Base-by-base conservation (phyloP, 2,113 vertebrate species). In the Callocephalon fimbriatum region DNA sequence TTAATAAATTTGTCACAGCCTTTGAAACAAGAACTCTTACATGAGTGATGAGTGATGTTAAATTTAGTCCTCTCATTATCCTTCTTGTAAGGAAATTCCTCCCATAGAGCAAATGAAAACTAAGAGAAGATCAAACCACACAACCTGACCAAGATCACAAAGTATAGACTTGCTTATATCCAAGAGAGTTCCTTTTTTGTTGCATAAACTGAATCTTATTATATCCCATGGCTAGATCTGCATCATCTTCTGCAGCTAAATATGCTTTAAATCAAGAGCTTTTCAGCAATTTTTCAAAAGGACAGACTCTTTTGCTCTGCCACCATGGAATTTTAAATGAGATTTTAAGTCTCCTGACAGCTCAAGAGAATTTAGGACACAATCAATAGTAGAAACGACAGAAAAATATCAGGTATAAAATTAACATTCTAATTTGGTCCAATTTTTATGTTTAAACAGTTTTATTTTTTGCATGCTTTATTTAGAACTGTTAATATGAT, bases 21-120 rank as follows among this genome's bases (percentile, higher is more conserved):
- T 96, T 89, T 96, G 95, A 96, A 98, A 95, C 83, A 97, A 97
- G 62, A 95, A 95, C 75, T 92, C 85, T 96, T 96, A 91, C 82
- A 83, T 68, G 79, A 97, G 97, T 47, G 75, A 84, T 71, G 80
- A 97, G 97, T 51, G 73, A 84, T 96, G 95, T 96, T 98, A 98
- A 97, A 96, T 97, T 97, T 97, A 97, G 97, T 73, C 74, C 53
- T 94, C 70, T 96, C 96, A 94, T 97, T 94, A 97, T 93, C 80
- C 86, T 97, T 95, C 96, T 94, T 92, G 97, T 96, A 86, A 95
- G 97, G 97, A 98, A 98, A 98, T 96, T 96, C 95, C 87, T 97
- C 83, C 96, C 95, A 97, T 86, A 98, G 92, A 96, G 97, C 97
- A 98, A 97, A 97, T 91, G 95, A 97, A 98, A 98, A 97, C 83